Base-by-base conservation (phyloP, 2,113 vertebrate genomes). In the Carollia perspicillata region DNA sequence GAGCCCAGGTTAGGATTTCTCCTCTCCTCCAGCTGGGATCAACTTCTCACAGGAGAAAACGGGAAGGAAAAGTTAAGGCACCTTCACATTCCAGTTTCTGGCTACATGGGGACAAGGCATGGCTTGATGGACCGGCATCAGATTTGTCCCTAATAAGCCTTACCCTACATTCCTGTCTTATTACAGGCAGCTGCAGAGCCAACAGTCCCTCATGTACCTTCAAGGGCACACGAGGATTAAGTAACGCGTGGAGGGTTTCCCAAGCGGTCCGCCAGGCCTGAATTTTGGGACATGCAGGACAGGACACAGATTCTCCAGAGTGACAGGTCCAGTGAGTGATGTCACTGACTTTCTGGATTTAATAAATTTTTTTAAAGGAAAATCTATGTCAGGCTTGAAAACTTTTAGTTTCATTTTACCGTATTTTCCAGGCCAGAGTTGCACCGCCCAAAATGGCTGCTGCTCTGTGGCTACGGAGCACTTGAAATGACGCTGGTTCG, bases 141-240 rank as follows among this genome's bases (percentile, higher is more conserved):
- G 71, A 89, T 94, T 95, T 92, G 90, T 93, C 92, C 93, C 89
- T 91, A 89, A 75, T 91, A 90, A 95, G 42, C 74, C 79, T 90
- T 94, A 66, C 28, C 81, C 78, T 51, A 79, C 78, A 88, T 96
- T 94, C 94, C 91, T 78, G 47, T 95, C 90, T 95, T 88, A 95
- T 89, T 89, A 91, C 85, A 65, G 58, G 74, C 95, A 94, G 88
- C 89, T 94, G 72, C 89, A 79, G 68, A 84, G 74, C 49, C 88
- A 91, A 33, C 40, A 72, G 72, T 89, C 72, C 42, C 10, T 0
- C 80, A 74, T 17, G 89, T 40, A 79, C 80, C 85, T 90, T 92
- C 74, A 60, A 89, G 71, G 75, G 83, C 63, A 33, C 17, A n/a
- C 8, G 18, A 80, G 49, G 47, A 94, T 93, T 96, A 95, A 96